phyloP scores from a whole-genome alignment of 2,888 invertebrate species.

The Ernsta delagoae region DNA sequence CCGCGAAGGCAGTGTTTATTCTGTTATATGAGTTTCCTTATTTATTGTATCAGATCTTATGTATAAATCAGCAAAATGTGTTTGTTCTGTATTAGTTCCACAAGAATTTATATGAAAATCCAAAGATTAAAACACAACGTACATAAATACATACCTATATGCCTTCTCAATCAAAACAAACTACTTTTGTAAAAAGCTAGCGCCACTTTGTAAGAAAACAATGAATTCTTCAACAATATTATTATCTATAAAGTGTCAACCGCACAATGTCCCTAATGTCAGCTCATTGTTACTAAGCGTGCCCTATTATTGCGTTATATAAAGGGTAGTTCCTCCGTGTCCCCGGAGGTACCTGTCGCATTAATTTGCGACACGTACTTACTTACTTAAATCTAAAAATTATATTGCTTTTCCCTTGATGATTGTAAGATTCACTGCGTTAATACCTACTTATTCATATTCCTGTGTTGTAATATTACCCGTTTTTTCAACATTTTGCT shows the following conservation, averaged over 20 bases:
- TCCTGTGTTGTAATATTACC: no score
- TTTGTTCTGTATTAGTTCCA: background rate
- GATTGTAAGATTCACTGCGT: background rate
- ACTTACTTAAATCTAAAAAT: background rate
- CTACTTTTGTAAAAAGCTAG: background rate
- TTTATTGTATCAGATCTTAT: no score
- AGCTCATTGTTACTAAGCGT: conserved; percentile 61
- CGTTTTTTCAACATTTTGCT: background rate
- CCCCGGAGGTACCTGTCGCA: conserved; percentile 77
- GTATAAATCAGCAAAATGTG: no score
- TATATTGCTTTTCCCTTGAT: background rate
- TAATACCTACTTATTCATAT: no score
- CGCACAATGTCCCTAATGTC: conserved; percentile 64
- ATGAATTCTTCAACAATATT: background rate
- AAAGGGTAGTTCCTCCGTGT: conserved; percentile 60
- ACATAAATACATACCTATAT: no score
- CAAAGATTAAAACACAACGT: no score
- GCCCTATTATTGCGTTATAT: conserved; percentile 79
- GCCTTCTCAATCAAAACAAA: background rate
- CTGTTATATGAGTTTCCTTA: no score
- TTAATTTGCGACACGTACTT: conserved; percentile 62
- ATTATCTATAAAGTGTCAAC: conserved; percentile 57
- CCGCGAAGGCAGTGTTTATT: background rate
- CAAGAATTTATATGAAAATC: no score
- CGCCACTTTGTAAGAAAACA: no score